Evolutionary conservation across 1,140 invertebrate genomes (phyloP).

Genomic region (Trichogramma pretiosum): DNA sequence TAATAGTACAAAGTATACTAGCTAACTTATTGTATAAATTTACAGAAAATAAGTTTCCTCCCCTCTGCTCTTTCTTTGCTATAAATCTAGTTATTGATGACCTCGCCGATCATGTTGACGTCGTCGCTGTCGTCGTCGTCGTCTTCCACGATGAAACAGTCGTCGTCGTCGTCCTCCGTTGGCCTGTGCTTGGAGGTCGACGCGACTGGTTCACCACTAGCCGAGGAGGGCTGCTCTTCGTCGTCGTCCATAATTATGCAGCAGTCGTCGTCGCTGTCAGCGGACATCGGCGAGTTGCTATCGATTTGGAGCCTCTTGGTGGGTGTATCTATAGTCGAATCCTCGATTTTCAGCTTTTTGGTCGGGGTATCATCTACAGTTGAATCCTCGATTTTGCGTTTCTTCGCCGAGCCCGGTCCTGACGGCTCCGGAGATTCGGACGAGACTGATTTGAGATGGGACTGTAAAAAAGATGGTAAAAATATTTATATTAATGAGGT

Average conservation of each 20-base stretch:
- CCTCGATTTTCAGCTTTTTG: slow-evolving; percentile 32
- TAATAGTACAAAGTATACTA: neutral
- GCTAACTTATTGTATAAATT: neutral
- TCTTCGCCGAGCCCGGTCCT: slow-evolving; percentile 18
- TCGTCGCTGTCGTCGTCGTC: slow-evolving; percentile 6
- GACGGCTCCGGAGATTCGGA: too few species aligned
- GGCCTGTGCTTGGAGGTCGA: neutral
- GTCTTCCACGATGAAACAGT: slow-evolving; percentile 16
- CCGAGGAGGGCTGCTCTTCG: slow-evolving; percentile 14
- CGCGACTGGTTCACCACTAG: neutral
- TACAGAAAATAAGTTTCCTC: too few species aligned
- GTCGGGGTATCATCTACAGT: slow-evolving; percentile 11
- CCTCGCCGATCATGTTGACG: neutral
- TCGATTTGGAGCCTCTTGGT: slow-evolving; percentile 32
- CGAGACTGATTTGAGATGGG: neutral
- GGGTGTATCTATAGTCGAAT: slow-evolving; percentile 10
- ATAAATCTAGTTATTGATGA: neutral
- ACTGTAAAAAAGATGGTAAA: neutral
- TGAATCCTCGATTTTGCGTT: slow-evolving; percentile 24
- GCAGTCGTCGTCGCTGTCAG: slow-evolving; percentile 37
- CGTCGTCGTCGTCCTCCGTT: slow-evolving; percentile 9
- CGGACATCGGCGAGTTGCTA: slow-evolving; percentile 21
- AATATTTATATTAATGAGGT: too few species aligned
- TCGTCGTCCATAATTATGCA: slow-evolving; percentile 37
- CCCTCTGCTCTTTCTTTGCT: too few species aligned